Evolutionary conservation across 2,888 invertebrate genomes (phyloP), one percentile per base, ranked within the genome.

Genomic region (Platynereis dumerilii): DNA sequence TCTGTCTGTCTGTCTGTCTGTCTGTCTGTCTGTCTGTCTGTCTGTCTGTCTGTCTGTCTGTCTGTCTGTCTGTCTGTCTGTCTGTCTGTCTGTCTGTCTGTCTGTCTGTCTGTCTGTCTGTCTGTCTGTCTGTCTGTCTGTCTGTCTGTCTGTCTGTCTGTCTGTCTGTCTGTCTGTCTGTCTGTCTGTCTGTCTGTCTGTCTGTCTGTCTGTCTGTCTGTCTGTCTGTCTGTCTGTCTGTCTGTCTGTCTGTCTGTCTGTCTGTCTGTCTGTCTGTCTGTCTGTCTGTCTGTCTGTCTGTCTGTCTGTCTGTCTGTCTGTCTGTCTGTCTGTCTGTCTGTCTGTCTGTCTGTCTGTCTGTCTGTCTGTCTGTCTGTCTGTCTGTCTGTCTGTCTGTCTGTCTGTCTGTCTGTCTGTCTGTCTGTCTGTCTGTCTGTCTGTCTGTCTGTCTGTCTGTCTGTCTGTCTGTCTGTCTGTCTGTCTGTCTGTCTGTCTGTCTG

Each of bases 31-130:
- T 65, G 62, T 69, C 53, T 58, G 61, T 65, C 48, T 34, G 54
- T 58, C 58, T 42, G 58, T 55, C 55, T 12, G 55, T 55, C 42
- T 42, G 42, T 55, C 61, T 64, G 48, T 67, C 55, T 66, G 60
- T 69, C 57, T 69, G 55, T 68, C 57, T 69, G 65, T 65, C 57
- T 68, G 65, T 67, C 53, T 66, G 59, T 64, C 52, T 65, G 62
- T 69, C 53, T 58, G 61, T 65, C 48, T 34, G 54, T 58, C 58
- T 42, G 58, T 55, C 55, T 12, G 55, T 55, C 61, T 64, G 48
- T 67, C 55, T 66, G 60, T 69, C 57, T 69, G 55, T 68, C 57
- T 69, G 65, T 65, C 57, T 68, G 65, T 67, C 53, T 66, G 59
- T 64, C 52, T 65, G 62, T 69, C 53, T 58, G 61, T 65, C 48